A percentile compares a stretch with the other conserved stretches of the same genome.
These are phyloP conservation scores for Hepsetus odoe DNA, from an alignment of 2,113 vertebrate genomes.

Conservation along the genomic window DNA sequence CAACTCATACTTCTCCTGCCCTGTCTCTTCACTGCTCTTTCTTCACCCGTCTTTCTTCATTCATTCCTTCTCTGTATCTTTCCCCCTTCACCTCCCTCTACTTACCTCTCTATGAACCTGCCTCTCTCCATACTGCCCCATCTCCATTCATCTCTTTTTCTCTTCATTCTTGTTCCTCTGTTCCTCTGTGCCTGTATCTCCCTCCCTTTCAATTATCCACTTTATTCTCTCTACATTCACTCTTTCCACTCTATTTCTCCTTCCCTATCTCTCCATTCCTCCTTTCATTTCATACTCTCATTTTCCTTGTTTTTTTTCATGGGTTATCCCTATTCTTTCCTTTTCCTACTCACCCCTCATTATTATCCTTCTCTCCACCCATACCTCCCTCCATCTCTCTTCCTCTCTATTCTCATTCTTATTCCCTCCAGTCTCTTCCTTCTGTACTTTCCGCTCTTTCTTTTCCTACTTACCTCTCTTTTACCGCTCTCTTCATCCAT, in stretches of 20 bases:
- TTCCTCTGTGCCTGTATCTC: no score
- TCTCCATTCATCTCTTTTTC: background rate
- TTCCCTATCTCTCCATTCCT: no score
- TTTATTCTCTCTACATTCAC: no score
- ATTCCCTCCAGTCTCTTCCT: background rate
- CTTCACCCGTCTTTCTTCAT: background rate
- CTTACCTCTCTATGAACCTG: no score
- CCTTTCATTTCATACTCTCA: no score
- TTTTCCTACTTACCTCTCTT: background rate
- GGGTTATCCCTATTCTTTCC: no score
- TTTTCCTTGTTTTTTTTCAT: no score
- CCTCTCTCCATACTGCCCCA: no score
- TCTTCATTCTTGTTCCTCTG: background rate
- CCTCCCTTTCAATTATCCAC: no score
- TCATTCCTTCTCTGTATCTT: background rate
- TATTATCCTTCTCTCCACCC: no score
- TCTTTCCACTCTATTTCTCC: background rate
- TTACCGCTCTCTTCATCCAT: background rate
- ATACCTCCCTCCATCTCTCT: background rate
- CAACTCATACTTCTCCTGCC: no score
- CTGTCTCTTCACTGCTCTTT: background rate
- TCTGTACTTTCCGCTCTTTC: background rate
- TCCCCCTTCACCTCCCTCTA: background rate
- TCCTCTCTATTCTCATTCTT: background rate
- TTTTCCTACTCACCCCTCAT: no score